Evolutionary conservation across 2,888 invertebrate species (phyloP), one percentile per base, ranked within the genome.

Genomic region (Nematopogon swammerdamellus): DNA sequence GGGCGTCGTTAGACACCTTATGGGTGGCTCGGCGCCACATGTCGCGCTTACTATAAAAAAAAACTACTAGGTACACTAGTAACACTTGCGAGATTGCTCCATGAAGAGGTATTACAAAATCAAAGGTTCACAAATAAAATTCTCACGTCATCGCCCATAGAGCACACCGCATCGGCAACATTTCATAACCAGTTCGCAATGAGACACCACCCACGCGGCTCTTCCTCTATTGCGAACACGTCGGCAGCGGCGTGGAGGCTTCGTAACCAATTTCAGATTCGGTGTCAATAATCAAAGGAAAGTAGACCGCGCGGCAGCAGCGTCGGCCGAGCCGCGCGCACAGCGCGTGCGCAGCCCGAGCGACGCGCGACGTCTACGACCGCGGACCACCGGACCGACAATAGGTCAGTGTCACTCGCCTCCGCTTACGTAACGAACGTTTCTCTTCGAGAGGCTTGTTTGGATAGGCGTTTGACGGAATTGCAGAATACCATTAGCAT

Each of bases 251-350:
- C n/a, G n/a, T n/a, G n/a, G n/a, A n/a, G n/a, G n/a, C n/a, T n/a
- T n/a, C 45, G 62, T 64, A 63, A 61, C 63, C 64, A 64, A 63
- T 63, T 68, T 65, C 64, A 67, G 68, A 70, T 68, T 67, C 72
- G 74, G 72, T 75, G 77, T 75, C 75, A 74, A 75, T 75, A 75
- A 70, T 70, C 72, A 76, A 75, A 74, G 68, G 75, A 75, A 77
- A 77, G 77, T 76, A 36, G 36, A 36, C 36, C 36, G n/a, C 36
- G n/a, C 36, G 36, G 36, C 36, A 14, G 11, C n/a, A n/a, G 25
- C 25, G 25, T 8, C 5, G 25, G 25, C 25, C 25, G 25, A 25
- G n/a, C n/a, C 25, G 4, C 8, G 25, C 5, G 25, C 25, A 25
- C 25, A 8, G 36, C n/a, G 14, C 36, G 36, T 36, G 36, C 36